Percentiles rank a stretch among this genome's conserved stretches.
phyloP scores from a whole-genome alignment of 2,888 invertebrate species.

The Brenthis daphne region DNA sequence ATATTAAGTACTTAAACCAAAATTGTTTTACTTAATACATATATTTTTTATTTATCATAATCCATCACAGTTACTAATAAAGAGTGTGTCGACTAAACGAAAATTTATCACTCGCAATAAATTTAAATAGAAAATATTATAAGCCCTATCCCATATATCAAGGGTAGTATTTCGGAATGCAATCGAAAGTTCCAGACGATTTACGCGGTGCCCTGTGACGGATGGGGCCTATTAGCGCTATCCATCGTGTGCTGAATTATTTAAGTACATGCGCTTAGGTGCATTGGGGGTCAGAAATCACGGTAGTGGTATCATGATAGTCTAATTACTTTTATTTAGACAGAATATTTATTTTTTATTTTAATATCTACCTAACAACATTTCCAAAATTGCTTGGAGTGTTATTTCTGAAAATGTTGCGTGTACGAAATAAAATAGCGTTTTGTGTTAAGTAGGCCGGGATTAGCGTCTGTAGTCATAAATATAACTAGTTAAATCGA shows the following conservation, averaged over 20 bases:
- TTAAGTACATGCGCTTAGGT: conserved; percentile 66
- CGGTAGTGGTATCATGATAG: background rate
- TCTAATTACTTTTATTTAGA: too few species aligned
- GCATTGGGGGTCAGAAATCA: conserved; percentile 43
- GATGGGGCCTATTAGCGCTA: conserved; percentile 66
- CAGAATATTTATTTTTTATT: too few species aligned
- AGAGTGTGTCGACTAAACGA: background rate
- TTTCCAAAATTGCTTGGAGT: too few species aligned
- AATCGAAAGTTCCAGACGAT: conserved; percentile 74
- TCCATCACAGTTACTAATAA: background rate
- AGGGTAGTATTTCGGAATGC: conserved; percentile 48
- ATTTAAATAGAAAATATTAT: conserved; percentile 24
- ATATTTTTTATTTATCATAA: background rate
- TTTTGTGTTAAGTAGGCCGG: too few species aligned
- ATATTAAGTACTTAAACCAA: too few species aligned
- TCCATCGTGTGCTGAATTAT: conserved; percentile 69
- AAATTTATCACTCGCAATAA: conserved; percentile 5
- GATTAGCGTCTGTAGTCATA: too few species aligned
- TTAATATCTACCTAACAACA: too few species aligned
- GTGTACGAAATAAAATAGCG: too few species aligned
- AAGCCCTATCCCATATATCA: conserved; percentile 33
- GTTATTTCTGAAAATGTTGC: too few species aligned
- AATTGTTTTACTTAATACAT: too few species aligned
- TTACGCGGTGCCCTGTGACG: conserved; percentile 65
- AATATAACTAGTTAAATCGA: too few species aligned